Evolutionary conservation across 2,888 invertebrate genomes (phyloP).

Genomic region (Phlogophora meticulosa): DNA sequence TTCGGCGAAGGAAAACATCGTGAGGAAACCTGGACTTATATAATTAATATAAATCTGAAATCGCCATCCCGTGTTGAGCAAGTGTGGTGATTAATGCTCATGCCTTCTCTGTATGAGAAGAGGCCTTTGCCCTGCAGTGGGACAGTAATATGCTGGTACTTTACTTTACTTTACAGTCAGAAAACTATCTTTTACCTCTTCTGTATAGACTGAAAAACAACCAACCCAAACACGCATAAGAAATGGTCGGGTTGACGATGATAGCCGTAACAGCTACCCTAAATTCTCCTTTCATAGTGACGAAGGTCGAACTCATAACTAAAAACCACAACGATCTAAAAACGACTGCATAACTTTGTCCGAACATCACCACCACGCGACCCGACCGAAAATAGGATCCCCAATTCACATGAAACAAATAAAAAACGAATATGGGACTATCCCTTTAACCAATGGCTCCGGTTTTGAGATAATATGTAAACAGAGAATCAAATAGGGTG

Average conservation of each 20-base stretch:
- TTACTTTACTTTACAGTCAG: too few relatives aligned
- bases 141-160: too few relatives aligned
- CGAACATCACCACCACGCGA: slow-evolving; percentile 9
- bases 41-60: too few relatives aligned
- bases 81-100: too few relatives aligned
- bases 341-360: slow-evolving; percentile 21
- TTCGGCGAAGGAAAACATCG: too few relatives aligned
- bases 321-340: slow-evolving; percentile 15
- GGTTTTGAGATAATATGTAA: slow-evolving; percentile 33
- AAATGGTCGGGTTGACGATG: neutral
- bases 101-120: too few relatives aligned
- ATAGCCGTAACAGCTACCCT: neutral
- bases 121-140: too few relatives aligned
- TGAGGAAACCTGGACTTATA: too few relatives aligned
- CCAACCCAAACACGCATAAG: neutral
- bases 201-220: neutral
- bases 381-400: slow-evolving; percentile 16
- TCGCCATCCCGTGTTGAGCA: too few relatives aligned
- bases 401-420: slow-evolving; percentile 42
- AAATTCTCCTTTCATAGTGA: slow-evolving; percentile 5
- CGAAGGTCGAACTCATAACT: slow-evolving; percentile 5
- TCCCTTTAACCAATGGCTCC: slow-evolving; percentile 17
- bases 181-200: neutral
- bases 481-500: slow-evolving; percentile 41
- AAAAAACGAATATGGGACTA: slow-evolving; percentile 30